These are phyloP conservation scores for Vidua macroura DNA, from an alignment of 2,113 vertebrate species.

Conservation along the genomic window DNA sequence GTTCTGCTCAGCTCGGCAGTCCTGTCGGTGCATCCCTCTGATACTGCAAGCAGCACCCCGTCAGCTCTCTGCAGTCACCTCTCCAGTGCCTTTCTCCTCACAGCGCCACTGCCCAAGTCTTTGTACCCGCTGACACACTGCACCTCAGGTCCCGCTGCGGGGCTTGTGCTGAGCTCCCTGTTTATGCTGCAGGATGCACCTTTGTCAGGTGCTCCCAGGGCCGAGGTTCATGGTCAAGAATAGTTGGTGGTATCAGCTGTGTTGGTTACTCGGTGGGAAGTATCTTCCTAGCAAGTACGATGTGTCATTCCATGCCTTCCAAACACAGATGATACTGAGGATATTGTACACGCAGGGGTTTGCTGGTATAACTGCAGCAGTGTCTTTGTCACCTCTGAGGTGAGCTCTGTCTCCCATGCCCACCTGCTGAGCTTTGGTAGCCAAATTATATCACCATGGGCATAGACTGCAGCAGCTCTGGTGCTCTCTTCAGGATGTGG, in stretches of 20 bases:
- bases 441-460: too few species aligned
- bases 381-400: neutral
- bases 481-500: neutral
- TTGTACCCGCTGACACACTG: fast-evolving
- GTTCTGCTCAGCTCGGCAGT: fast-evolving
- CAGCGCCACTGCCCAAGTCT: neutral
- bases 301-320: neutral
- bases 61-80: fast-evolving
- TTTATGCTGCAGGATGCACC: fast-evolving
- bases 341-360: neutral
- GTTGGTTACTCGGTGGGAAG: neutral
- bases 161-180: neutral
- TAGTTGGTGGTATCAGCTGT: neutral
- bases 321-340: neutral
- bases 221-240: neutral
- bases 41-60: fast-evolving
- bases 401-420: neutral
- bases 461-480: too few species aligned
- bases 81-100: neutral
- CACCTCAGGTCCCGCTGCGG: fast-evolving
- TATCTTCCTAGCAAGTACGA: neutral
- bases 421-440: neutral
- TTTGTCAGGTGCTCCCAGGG: neutral
- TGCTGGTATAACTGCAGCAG: neutral
- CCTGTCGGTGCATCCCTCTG: too few species aligned